Conservation (phyloP, 2,797 vertebrate genomes). For the Ambastaia sidthimunki region DNA sequence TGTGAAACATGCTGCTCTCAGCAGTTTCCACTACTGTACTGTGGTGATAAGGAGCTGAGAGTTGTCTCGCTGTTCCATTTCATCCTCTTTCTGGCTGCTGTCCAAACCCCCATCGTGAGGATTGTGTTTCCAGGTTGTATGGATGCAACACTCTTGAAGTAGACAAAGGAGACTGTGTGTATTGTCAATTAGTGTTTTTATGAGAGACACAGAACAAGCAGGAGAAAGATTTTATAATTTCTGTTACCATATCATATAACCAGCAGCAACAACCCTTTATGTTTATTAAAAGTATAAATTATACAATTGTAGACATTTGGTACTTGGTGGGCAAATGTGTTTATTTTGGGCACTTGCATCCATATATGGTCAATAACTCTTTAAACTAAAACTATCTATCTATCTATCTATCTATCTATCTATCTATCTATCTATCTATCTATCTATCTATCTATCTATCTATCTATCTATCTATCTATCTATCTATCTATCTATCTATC, state of each 20-base stretch:
- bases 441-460: neutral
- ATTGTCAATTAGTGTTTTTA: neutral
- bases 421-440: neutral
- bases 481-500: neutral
- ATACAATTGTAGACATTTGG: no score
- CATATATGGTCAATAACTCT: no score
- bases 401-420: neutral
- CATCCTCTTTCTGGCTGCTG: slow-evolving; percentile 9
- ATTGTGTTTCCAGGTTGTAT: slow-evolving; percentile 12
- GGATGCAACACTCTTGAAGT: neutral
- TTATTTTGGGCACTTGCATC: no score
- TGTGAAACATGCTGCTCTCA: slow-evolving; percentile 32
- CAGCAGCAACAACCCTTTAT: no score
- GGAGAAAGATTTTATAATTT: neutral
- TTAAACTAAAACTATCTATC: neutral
- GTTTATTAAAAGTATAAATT: no score
- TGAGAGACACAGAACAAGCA: neutral
- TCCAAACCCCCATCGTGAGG: neutral
- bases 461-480: neutral
- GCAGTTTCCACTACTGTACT: slow-evolving; percentile 30
- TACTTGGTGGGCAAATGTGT: no score
- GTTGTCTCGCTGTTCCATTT: neutral
- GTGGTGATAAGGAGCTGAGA: slow-evolving; percentile 30
- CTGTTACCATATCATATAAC: no score
- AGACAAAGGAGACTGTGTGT: neutral